Base-by-base conservation (phyloP, 2,797 vertebrate genomes). In the Discoglossus pictus region DNA sequence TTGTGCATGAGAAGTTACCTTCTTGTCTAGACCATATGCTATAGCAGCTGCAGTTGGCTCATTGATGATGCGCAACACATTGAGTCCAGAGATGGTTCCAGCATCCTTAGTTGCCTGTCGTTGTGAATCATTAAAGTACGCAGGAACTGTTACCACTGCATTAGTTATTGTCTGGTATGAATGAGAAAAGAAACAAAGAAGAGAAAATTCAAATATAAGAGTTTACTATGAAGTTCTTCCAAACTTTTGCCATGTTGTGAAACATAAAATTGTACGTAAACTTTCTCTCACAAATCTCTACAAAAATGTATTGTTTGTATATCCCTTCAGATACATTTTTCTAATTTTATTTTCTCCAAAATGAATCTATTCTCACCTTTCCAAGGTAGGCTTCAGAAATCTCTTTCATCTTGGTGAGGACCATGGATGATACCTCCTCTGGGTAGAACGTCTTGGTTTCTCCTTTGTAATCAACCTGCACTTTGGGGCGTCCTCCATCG, bases 321-420 rank as follows among this genome's bases (percentile, higher is more conserved):
- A n/a, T n/a, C n/a, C n/a, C n/a, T n/a, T n/a, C n/a, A n/a, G n/a
- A n/a, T n/a, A n/a, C n/a, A n/a, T n/a, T n/a, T n/a, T n/a, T n/a
- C n/a, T n/a, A n/a, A n/a, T n/a, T n/a, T n/a, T n/a, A n/a, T n/a
- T n/a, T n/a, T n/a, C n/a, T n/a, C n/a, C n/a, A 16, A 23, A 3
- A 24, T 5, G 31, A 18, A 3, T 0, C 2, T 0, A 1, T n/a
- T 25, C 72, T 46, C 81, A 93, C 92, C 89, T 93, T 93, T 76
- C 94, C 94, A 42, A 96, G 78, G 73, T 94, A 96, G 17, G 93
- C 93, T 73, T 96, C 93, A 2, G 93, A 91, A 36, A 93, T 94
- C 79, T 96, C 93, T 76, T 95, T 96, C 94, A 96, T 96, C 85
- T 97, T 97, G 23, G 83, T 93, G 50, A 97, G 89, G 2, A 96